These are phyloP conservation scores for Pteropus alecto DNA, from an alignment of 2,113 vertebrate genomes.

Conservation along the genomic window DNA sequence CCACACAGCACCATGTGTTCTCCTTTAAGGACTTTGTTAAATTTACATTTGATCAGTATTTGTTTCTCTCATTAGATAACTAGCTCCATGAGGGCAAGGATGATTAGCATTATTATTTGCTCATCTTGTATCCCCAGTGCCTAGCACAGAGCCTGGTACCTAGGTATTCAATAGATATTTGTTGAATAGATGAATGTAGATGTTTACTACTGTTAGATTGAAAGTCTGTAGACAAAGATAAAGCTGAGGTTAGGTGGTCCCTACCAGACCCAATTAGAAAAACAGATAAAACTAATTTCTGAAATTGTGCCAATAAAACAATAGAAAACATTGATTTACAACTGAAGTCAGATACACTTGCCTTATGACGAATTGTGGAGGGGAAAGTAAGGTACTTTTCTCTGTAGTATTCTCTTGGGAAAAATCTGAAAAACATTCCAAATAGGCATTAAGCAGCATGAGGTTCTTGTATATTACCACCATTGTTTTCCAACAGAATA, in stretches of 20 bases:
- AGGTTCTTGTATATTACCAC: neutral
- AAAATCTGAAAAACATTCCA: neutral
- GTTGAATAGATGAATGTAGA: neutral
- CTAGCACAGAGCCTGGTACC: neutral
- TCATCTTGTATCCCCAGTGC: neutral
- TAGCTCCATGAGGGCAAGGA: neutral
- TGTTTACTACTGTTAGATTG: neutral
- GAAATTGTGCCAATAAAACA: neutral
- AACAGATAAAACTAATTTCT: neutral
- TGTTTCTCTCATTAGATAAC: neutral
- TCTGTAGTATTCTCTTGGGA: neutral
- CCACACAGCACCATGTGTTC: neutral
- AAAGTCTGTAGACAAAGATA: neutral
- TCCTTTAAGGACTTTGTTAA: neutral
- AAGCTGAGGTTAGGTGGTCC: neutral
- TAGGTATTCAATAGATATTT: neutral
- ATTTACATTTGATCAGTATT: neutral
- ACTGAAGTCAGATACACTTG: neutral
- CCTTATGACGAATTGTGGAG: neutral
- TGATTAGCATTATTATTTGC: neutral
- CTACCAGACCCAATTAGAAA: neutral
- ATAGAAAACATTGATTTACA: neutral
- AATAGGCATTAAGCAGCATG: neutral
- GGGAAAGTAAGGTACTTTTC: neutral
- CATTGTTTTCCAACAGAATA: neutral